Evolutionary conservation across 1,140 invertebrate genomes (phyloP).

Genomic region (Drosophila pandora): DNA sequence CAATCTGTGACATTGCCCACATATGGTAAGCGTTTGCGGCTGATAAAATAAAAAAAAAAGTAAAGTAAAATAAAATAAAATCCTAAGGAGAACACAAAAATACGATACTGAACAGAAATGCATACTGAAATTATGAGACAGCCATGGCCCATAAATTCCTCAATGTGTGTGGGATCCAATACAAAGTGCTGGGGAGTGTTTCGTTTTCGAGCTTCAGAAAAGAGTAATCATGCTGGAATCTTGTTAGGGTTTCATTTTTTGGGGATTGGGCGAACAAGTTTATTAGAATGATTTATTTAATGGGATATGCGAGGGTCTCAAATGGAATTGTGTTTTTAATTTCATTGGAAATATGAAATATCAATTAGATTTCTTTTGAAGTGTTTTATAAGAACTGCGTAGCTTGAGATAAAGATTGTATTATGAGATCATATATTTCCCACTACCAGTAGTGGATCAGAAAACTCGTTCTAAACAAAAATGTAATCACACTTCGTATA

Average conservation of each 20-base stretch:
- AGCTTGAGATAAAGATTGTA: no score
- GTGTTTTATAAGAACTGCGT: not conserved
- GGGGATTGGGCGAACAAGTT: constrained; percentile 21
- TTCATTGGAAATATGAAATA: not conserved
- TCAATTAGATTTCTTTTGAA: not conserved
- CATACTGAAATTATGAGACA: constrained; percentile 65
- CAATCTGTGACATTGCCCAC: constrained; percentile 71
- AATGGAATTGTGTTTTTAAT: not conserved
- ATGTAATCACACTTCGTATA: constrained; percentile 48
- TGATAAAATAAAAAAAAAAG: constrained; percentile 18
- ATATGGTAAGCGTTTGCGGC: constrained; percentile 46
- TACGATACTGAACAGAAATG: constrained; percentile 53
- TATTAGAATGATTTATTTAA: constrained; percentile 30
- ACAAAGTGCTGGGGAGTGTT: constrained; percentile 27
- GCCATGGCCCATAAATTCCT: constrained; percentile 67
- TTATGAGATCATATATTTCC: no score
- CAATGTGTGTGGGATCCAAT: constrained; percentile 74
- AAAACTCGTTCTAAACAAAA: constrained; percentile 6
- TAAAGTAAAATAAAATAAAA: constrained; percentile 18
- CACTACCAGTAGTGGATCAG: not conserved
- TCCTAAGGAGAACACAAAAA: constrained; percentile 25
- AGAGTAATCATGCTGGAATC: constrained; percentile 19
- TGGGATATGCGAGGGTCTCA: not conserved
- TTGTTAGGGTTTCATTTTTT: constrained; percentile 12
- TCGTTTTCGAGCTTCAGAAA: constrained; percentile 18